A percentile compares a stretch with the other conserved stretches of the same genome.
phyloP scores from a whole-genome alignment of 1,140 invertebrate genomes.

The Scaptomyza pallida region DNA sequence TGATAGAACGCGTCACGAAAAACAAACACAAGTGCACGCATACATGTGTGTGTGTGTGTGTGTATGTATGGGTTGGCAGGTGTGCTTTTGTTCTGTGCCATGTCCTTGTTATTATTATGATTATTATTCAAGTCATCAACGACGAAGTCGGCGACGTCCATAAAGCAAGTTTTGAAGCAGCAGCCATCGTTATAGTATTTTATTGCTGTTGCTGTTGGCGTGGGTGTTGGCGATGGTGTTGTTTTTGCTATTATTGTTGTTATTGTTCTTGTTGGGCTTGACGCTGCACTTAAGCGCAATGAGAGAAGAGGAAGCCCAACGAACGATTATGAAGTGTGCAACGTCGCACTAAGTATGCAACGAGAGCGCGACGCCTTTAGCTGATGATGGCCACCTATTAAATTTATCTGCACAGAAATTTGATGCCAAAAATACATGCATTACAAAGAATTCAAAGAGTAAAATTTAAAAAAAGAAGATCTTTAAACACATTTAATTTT shows the following conservation, averaged over 20 bases:
- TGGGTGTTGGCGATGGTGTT: too few relatives aligned
- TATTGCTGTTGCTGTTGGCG: too few relatives aligned
- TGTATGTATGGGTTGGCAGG: conserved; percentile 52
- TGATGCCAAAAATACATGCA: conserved; percentile 12
- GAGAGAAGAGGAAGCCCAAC: conserved; percentile 27
- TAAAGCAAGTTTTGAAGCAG: conserved; percentile 78
- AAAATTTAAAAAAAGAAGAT: too few relatives aligned
- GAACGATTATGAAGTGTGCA: conserved; percentile 40
- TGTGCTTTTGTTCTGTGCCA: conserved; percentile 75
- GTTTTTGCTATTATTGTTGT: conserved; percentile 18
- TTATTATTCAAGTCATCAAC: conserved; percentile 82
- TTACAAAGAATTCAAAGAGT: not conserved
- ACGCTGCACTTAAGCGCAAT: conserved; percentile 56
- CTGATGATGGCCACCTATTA: conserved; percentile 59
- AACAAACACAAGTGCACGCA: conserved; percentile 64
- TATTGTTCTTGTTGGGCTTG: conserved; percentile 37
- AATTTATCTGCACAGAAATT: conserved; percentile 75
- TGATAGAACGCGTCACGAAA: conserved; percentile 72
- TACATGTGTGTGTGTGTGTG: conserved; percentile 7
- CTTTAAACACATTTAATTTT: too few relatives aligned
- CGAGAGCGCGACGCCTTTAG: conserved; percentile 33
- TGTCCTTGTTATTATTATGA: conserved; percentile 82
- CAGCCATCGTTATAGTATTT: conserved; percentile 42
- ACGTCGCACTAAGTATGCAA: conserved; percentile 36
- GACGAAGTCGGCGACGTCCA: conserved; percentile 42